phyloP scores from a whole-genome alignment of 2,797 vertebrate genomes.

The Crenichthys baileyi region DNA sequence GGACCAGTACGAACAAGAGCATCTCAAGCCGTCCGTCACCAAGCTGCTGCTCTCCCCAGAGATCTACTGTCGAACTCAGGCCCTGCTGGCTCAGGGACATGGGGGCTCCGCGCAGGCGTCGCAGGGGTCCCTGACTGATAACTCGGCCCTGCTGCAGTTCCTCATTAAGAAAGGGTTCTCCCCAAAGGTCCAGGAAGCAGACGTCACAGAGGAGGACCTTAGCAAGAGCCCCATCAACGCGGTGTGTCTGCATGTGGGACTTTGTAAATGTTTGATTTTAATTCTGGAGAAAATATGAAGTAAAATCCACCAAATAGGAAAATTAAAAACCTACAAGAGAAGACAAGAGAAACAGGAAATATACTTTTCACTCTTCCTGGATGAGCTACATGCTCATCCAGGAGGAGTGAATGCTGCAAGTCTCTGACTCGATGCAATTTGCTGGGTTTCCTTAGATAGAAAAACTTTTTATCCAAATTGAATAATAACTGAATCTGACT shows the following conservation, averaged over 20 bases:
- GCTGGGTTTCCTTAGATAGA: too few relatives aligned
- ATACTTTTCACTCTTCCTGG: too few relatives aligned
- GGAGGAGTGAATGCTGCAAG: too few relatives aligned
- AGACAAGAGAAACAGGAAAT: too few relatives aligned
- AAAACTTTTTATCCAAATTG: too few relatives aligned
- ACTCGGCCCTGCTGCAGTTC: slow-evolving; percentile 81
- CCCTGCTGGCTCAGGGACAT: slow-evolving; percentile 70
- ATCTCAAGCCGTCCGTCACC: slow-evolving; percentile 85
- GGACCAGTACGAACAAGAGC: slow-evolving; percentile 87
- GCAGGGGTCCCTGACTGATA: slow-evolving; percentile 72
- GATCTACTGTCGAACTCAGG: slow-evolving; percentile 85
- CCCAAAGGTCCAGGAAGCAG: slow-evolving; percentile 78
- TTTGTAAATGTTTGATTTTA: background rate
- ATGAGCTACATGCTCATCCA: too few relatives aligned
- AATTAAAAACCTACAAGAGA: background rate
- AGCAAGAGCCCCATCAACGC: slow-evolving; percentile 84
- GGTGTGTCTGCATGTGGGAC: slow-evolving; percentile 69
- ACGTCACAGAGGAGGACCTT: slow-evolving; percentile 84
- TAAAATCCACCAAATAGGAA: background rate
- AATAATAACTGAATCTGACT: too few relatives aligned
- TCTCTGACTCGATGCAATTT: too few relatives aligned
- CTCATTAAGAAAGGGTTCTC: slow-evolving; percentile 80
- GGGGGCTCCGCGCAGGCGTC: slow-evolving; percentile 29
- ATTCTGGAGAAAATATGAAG: too few relatives aligned
- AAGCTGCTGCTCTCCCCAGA: slow-evolving; percentile 86